Base-by-base conservation (phyloP, 2,888 invertebrate species). In the Vandiemenella viatica region DNA sequence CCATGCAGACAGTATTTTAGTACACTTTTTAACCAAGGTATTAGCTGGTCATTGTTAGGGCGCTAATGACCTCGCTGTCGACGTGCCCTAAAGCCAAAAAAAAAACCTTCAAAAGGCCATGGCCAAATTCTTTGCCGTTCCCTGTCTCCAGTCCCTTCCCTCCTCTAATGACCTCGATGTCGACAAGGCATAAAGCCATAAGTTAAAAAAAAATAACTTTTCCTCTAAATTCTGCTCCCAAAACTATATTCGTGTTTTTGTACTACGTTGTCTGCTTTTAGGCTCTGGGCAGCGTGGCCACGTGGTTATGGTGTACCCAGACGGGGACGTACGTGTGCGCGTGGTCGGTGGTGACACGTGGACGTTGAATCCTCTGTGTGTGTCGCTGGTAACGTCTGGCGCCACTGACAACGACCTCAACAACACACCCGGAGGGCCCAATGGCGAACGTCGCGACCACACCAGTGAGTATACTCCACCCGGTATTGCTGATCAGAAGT, bases 281-380 rank as follows among this genome's bases (percentile, higher is more conserved):
- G 85, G 80, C 82, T 15, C 63, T 88, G 18, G 88, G 88, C 5
- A 71, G 60, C 62, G 66, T 6, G 87, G 87, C 1, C 80, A 82
- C 65, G 80, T 89, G 4, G 74, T 84, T 10, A 87, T 87, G 67
- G 80, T 89, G 4, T 89, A 89, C 63, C 74, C 80, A 0, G 89
- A 90, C 62, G 87, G 87, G 1, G 89, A 89, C 67, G 67, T 90
- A 54, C 71, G 88, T 18, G 85, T 90, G 21, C 79, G 79, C 57
- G 74, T 88, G 50, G 74, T 88, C 50, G 82, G 80, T 51, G 81
- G 80, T 13, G 77, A 80, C 56, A 82, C 83, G 21, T 90, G 88
- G 88, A 89, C 88, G 0, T 75, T 88, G 55, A 88, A 88, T 69
- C 85, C 88, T 1, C 69, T 78, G 50, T 83, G 83, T 61, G 82